Percentiles rank a stretch among this genome's conserved stretches.
phyloP scores from a whole-genome alignment of 2,888 invertebrate species.

The Arctia plantaginis region DNA sequence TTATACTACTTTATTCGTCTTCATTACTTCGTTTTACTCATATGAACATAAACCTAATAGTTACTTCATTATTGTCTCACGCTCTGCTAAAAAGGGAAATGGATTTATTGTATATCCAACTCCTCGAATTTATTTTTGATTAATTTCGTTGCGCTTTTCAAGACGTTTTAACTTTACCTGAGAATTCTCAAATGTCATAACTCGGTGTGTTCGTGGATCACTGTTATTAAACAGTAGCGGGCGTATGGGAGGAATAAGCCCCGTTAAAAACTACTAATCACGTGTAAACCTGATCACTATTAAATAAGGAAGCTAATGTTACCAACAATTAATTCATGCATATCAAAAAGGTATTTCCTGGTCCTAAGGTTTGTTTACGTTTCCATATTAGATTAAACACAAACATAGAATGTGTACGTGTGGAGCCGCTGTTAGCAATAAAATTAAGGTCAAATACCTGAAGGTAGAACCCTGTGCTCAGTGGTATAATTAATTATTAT shows the following conservation, averaged over 20 bases:
- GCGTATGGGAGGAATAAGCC: no score
- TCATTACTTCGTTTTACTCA: not conserved
- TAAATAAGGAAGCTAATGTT: slow-evolving; percentile 19
- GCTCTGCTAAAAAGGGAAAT: no score
- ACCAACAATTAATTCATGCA: slow-evolving; percentile 10
- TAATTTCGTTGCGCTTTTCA: no score
- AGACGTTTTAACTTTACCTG: no score
- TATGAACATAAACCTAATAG: not conserved
- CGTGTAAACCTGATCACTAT: not conserved
- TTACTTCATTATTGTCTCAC: no score
- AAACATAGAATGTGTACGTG: slow-evolving; percentile 7
- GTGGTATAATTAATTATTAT: not conserved
- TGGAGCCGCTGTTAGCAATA: slow-evolving; percentile 11
- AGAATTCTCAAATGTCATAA: no score
- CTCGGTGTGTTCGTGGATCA: no score
- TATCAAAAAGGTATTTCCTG: slow-evolving; percentile 16
- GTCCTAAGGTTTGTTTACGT: slow-evolving; percentile 17
- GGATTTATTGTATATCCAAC: no score
- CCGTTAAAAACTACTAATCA: not conserved
- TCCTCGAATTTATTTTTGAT: no score
- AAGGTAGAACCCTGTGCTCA: slow-evolving; percentile 1
- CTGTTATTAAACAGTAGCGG: no score
- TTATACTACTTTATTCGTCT: not conserved
- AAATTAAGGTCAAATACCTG: slow-evolving; percentile 19
- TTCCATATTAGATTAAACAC: slow-evolving; percentile 2